A percentile compares a stretch with the other conserved stretches of the same genome.
These are phyloP conservation scores for Ischnura elegans DNA, from an alignment of 2,888 invertebrate genomes.

Conservation along the genomic window DNA sequence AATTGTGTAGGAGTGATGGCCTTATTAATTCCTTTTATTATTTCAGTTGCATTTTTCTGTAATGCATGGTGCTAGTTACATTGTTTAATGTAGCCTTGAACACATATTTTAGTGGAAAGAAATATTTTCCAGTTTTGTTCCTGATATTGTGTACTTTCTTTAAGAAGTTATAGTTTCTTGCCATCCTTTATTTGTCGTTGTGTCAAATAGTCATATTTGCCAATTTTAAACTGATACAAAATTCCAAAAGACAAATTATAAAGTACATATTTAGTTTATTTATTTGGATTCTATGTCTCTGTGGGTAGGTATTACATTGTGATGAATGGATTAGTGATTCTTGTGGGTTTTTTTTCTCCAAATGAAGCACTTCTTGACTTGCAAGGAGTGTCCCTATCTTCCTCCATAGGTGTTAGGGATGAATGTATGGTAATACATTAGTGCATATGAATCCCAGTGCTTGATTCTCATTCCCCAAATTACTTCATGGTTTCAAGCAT, in stretches of 20 bases:
- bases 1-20: constrained; percentile 55
- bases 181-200: no score
- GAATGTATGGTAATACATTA: not conserved
- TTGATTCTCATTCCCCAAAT: not conserved
- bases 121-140: not conserved
- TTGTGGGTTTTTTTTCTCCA: not conserved
- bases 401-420: not conserved
- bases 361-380: not conserved
- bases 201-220: no score
- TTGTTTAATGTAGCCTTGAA: constrained; percentile 1
- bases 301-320: no score
- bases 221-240: not conserved
- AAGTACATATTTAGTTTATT: not conserved
- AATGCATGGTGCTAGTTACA: constrained; percentile 38
- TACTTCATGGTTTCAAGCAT: not conserved
- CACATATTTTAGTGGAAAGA: not conserved
- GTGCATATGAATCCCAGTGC: not conserved
- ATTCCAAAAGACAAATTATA: not conserved
- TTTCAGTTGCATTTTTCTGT: constrained; percentile 6
- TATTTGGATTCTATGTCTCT: not conserved
- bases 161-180: not conserved
- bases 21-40: not conserved
- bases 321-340: not conserved
- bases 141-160: not conserved
- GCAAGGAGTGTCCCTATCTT: not conserved